These are phyloP conservation scores for Hyles vespertilio DNA, from an alignment of 1,140 invertebrate genomes.

Conservation along the genomic window DNA sequence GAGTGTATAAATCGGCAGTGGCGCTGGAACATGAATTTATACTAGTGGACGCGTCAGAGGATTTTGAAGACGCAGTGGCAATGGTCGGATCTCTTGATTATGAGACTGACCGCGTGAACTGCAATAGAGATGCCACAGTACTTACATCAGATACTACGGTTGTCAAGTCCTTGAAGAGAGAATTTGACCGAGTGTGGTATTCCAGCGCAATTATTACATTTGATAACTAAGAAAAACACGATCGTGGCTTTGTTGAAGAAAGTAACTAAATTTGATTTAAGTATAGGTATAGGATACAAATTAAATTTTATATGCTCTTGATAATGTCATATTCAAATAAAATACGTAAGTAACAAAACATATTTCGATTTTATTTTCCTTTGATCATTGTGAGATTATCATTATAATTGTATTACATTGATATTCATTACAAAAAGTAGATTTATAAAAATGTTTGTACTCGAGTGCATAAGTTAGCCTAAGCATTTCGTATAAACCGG, in stretches of 20 bases:
- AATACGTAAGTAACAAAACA: slow-evolving; percentile 50
- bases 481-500: slow-evolving; percentile 18
- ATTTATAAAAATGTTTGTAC: slow-evolving; percentile 55
- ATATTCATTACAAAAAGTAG: slow-evolving; percentile 24
- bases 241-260: no score
- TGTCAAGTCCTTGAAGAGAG: slow-evolving; percentile 33
- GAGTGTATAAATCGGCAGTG: slow-evolving; percentile 33
- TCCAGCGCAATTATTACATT: background rate
- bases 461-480: slow-evolving; percentile 48
- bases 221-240: no score
- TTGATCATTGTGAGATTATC: slow-evolving; percentile 25
- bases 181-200: slow-evolving; percentile 60
- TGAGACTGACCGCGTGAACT: slow-evolving; percentile 36
- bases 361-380: slow-evolving; percentile 50
- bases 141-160: slow-evolving; percentile 43
- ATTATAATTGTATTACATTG: slow-evolving; percentile 33
- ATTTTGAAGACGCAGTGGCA: slow-evolving; percentile 33
- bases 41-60: slow-evolving; percentile 39
- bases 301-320: no score
- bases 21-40: slow-evolving; percentile 51
- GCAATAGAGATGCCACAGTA: slow-evolving; percentile 38
- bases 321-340: slow-evolving; percentile 4
- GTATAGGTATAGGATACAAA: no score
- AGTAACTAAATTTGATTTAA: no score
- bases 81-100: slow-evolving; percentile 51